phyloP scores from a whole-genome alignment of 2,797 vertebrate species.

The Epinephelus coioides region DNA sequence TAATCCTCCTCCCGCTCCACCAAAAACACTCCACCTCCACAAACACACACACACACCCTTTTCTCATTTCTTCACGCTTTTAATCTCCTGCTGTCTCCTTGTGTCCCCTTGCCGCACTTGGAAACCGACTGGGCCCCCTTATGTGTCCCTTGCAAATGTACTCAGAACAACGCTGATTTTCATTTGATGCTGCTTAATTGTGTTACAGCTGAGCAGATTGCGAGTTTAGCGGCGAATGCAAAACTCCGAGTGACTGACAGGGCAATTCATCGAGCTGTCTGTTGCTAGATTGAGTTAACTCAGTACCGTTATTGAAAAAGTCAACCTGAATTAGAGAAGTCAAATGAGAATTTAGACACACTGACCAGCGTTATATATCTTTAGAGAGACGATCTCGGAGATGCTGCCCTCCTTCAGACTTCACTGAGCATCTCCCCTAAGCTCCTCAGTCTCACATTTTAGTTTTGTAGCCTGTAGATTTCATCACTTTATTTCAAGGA shows the following conservation, averaged over 20 bases:
- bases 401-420: conserved; percentile 33
- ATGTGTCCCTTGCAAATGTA: conserved; percentile 77
- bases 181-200: conserved; percentile 85
- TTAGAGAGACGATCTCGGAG: conserved; percentile 43
- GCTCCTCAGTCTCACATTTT: neutral
- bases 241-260: conserved; percentile 84
- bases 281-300: conserved; percentile 86
- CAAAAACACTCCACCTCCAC: neutral
- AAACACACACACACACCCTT: conserved; percentile 1
- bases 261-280: conserved; percentile 86
- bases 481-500: conserved; percentile 34
- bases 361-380: conserved; percentile 61
- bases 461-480: conserved; percentile 27
- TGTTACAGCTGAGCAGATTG: conserved; percentile 84
- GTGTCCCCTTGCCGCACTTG: conserved; percentile 37
- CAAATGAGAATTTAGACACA: conserved; percentile 78
- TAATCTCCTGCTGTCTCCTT: conserved; percentile 52
- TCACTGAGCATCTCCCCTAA: conserved; percentile 31
- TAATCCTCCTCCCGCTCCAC: neutral
- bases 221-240: conserved; percentile 76
- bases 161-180: conserved; percentile 83
- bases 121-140: conserved; percentile 54
- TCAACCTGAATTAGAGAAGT: conserved; percentile 84
- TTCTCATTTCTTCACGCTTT: conserved; percentile 27
- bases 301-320: conserved; percentile 85